A percentile compares a stretch with the other conserved stretches of the same genome.
Conservation (phyloP, 2,797 vertebrate genomes). For the Crocidura indochinensis region DNA sequence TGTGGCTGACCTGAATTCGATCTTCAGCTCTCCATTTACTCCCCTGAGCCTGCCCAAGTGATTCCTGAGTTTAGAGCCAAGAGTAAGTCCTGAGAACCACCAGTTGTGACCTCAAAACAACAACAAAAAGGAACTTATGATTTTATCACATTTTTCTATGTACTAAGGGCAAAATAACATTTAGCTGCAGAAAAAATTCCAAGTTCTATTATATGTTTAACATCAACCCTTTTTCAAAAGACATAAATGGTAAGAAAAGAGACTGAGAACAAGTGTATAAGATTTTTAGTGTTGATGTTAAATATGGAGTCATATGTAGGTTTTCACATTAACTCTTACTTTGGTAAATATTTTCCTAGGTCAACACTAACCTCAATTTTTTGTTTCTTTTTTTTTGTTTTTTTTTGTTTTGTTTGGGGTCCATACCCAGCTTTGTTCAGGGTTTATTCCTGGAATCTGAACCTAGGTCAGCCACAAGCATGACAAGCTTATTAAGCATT, state of each 20-base stretch:
- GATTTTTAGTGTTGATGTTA: neutral
- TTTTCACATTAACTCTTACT: conserved; percentile 48
- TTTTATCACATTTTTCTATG: neutral
- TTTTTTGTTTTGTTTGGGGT: too few relatives aligned
- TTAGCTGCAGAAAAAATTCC: conserved; percentile 15
- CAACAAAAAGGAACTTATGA: neutral
- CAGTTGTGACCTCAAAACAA: too few relatives aligned
- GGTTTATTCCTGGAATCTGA: too few relatives aligned
- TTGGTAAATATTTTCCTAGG: conserved; percentile 35
- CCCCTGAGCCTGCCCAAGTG: too few relatives aligned
- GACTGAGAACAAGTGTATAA: neutral
- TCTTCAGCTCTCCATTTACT: too few relatives aligned
- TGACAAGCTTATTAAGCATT: too few relatives aligned
- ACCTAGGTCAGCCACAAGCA: too few relatives aligned
- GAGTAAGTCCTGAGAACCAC: too few relatives aligned
- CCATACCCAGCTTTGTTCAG: too few relatives aligned
- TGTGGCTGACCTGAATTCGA: too few relatives aligned
- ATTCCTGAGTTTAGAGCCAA: too few relatives aligned
- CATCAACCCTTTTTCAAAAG: conserved; percentile 30
- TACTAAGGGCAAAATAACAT: conserved; percentile 27
- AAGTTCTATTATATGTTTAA: neutral
- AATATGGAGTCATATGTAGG: neutral
- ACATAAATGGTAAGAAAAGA: neutral
- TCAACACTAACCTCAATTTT: neutral
- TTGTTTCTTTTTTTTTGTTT: too few relatives aligned